Conservation (phyloP, 2,797 vertebrate species). For the Thunnus albacares region DNA sequence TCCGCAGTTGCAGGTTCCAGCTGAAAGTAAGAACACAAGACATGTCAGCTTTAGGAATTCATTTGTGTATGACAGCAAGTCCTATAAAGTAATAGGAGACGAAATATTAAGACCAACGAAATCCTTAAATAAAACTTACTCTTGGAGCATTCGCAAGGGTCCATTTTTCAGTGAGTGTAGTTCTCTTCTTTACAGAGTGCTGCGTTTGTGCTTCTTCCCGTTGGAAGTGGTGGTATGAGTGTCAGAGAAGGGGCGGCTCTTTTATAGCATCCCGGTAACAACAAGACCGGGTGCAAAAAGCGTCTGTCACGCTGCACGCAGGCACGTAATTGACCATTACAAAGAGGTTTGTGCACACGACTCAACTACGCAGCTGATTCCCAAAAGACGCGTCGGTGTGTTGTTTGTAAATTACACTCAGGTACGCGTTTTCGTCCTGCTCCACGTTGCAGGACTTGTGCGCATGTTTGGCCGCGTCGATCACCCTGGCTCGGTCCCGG, state of each 20-base stretch:
- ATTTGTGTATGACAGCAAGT: too few relatives aligned
- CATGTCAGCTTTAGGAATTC: background rate
- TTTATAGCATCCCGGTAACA: slow-evolving; percentile 63
- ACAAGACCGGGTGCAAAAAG: slow-evolving; percentile 72
- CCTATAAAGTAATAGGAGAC: fast-evolving
- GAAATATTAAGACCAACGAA: fast-evolving
- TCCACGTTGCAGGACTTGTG: too few relatives aligned
- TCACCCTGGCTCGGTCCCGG: slow-evolving; percentile 92
- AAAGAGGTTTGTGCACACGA: slow-evolving; percentile 73
- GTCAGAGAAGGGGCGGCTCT: fast-evolving
- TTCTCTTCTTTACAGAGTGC: background rate
- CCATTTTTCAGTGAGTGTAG: slow-evolving; percentile 79
- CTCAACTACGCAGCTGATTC: background rate
- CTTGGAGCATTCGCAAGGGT: slow-evolving; percentile 90
- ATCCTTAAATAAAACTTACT: slow-evolving; percentile 67
- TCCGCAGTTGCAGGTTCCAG: too few relatives aligned
- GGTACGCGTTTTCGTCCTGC: too few relatives aligned
- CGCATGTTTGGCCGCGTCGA: slow-evolving; percentile 69
- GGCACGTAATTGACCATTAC: slow-evolving; percentile 21
- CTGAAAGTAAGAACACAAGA: slow-evolving; percentile 67
- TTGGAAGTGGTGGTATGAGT: background rate
- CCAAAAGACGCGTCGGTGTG: background rate
- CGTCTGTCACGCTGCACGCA: slow-evolving; percentile 25
- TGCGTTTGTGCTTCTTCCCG: background rate
- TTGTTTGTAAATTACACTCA: slow-evolving; percentile 19